Evolutionary conservation across 1,140 invertebrate species (phyloP).

Genomic region (Camponotus pennsylvanicus): DNA sequence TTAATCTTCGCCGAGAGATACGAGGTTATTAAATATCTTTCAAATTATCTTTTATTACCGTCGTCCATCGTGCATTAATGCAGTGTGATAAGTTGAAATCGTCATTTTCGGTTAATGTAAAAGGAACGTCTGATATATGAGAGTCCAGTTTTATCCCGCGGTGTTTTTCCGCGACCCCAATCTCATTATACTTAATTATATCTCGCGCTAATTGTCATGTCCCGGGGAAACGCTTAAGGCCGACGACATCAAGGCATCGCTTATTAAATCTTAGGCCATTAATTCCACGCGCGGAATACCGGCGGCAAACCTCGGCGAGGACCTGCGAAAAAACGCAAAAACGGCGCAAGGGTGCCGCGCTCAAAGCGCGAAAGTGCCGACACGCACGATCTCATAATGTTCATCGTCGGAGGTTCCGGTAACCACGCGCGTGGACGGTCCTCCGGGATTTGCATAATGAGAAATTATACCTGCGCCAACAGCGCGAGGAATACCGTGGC

Average conservation of each 20-base stretch:
- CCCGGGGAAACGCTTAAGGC: constrained; percentile 14
- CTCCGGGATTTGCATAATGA: constrained; percentile 76
- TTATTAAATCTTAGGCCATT: constrained; percentile 35
- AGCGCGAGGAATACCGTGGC: constrained; percentile 53
- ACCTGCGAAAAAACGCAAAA: background rate
- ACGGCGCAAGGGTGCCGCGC: constrained; percentile 4
- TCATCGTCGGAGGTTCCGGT: constrained; percentile 43
- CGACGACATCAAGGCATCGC: constrained; percentile 22
- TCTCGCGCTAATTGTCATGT: constrained; percentile 47
- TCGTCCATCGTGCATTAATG: constrained; percentile 1
- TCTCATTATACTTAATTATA: constrained; percentile 49
- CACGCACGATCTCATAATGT: constrained; percentile 54
- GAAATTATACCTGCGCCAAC: constrained; percentile 73
- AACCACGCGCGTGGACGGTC: constrained; percentile 54
- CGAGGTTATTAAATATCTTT: background rate
- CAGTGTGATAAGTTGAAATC: constrained; percentile 13
- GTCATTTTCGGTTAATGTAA: constrained; percentile 16
- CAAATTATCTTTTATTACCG: background rate
- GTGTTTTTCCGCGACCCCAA: background rate
- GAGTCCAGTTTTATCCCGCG: constrained; percentile 2
- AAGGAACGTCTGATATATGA: constrained; percentile 10
- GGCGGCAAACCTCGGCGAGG: background rate
- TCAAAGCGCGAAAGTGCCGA: constrained; percentile 38
- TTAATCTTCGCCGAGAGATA: background rate
- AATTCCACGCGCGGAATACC: constrained; percentile 37